Base-by-base conservation (phyloP, 1,140 invertebrate species). In the Eupeodes corollae region DNA sequence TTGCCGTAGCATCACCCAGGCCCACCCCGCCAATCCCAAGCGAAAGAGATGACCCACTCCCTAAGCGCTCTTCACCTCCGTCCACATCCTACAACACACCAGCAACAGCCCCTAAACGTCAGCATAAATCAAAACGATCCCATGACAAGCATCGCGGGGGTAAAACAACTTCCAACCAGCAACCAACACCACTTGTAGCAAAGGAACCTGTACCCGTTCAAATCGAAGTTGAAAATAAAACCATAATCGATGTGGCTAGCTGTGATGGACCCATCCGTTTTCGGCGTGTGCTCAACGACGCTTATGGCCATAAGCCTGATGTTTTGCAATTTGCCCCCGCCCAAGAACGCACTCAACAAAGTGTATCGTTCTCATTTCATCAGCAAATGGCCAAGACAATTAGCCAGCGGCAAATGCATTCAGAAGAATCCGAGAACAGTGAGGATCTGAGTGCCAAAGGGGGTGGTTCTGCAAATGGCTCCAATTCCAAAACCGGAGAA, bases 251-350 rank as follows among this genome's bases (percentile, higher is more conserved):
- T 64, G 73, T 91, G 3, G 88, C 88, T 6, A 88, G 84, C 40
- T 91, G 88, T 66, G 88, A 92, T 67, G 88, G 88, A 0, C 88
- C 88, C 0, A 86, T 91, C 1, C 73, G 81, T 31, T 91, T 91
- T 63, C 84, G 84, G 49, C 70, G 84, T 3, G 82, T 87, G 5
- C 63, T 86, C 6, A 88, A 88, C 55, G 79, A 80, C 38, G 84
- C 84, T 52, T 88, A 85, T 54, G 74, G 75, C 47, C 68, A 50
- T 31, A 59, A 66, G 58, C 68, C 53, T 6, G 68, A 63, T 33
- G 57, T 42, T 3, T 44, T 46, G 69, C 51, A 58, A 45, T 51
- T 14, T 55, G 50, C 41, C 51, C 15, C n/a, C 46, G 30, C 37
- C 19, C 49, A 56, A 35, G 51, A 61, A 53, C 52, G 70, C 41